phyloP scores from a whole-genome alignment of 2,797 vertebrate species.

The Botia almorhae region DNA sequence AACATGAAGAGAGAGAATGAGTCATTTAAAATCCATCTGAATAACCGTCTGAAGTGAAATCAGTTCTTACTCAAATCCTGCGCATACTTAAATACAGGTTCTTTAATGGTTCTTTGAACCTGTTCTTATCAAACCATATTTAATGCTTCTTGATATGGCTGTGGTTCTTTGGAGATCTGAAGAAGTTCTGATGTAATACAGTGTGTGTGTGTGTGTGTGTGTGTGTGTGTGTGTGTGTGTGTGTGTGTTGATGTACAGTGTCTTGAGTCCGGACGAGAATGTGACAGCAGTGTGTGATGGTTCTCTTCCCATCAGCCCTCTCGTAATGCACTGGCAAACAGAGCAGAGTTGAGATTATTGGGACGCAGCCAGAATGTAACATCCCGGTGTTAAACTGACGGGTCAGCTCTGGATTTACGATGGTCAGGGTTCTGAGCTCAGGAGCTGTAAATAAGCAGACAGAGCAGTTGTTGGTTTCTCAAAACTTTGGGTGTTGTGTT shows the following conservation, averaged over 20 bases:
- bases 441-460: neutral
- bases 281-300: slow-evolving; percentile 40
- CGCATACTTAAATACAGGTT: no score
- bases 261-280: slow-evolving; percentile 6
- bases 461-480: no score
- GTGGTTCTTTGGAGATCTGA: neutral
- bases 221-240: no score
- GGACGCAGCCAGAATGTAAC: slow-evolving; percentile 36
- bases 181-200: neutral
- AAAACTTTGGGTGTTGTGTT: neutral
- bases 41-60: neutral
- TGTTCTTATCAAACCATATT: neutral
- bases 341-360: slow-evolving; percentile 11
- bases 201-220: no score
- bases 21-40: no score
- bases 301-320: slow-evolving; percentile 1
- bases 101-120: no score
- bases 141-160: neutral
- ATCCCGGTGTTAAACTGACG: slow-evolving; percentile 35
- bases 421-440: slow-evolving; percentile 28
- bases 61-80: neutral
- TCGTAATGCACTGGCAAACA: neutral
- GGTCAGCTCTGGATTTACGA: slow-evolving; percentile 25
- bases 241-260: neutral
- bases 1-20: no score